Percentiles rank a stretch among this genome's conserved stretches.
Conservation (phyloP, 2,888 invertebrate species). For the Brachyptera risi region DNA sequence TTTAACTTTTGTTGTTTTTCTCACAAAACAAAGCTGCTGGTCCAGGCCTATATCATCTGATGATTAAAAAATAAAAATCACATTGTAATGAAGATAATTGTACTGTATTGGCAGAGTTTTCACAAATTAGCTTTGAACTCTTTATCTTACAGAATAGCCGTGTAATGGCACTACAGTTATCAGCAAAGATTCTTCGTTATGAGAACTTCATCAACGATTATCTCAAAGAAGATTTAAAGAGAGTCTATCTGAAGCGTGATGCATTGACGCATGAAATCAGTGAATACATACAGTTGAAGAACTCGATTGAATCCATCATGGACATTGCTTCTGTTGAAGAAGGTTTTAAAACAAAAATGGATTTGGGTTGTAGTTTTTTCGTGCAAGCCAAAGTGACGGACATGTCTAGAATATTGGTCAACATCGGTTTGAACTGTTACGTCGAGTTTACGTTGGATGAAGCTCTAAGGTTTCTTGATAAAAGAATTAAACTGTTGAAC, state of each 20-base stretch:
- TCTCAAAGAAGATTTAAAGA: conserved; percentile 64
- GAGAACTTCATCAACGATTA: conserved; percentile 77
- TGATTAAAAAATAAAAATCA: no score
- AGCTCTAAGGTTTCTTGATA: conserved; percentile 65
- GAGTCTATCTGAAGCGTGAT: conserved; percentile 56
- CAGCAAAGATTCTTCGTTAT: conserved; percentile 50
- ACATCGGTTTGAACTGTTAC: conserved; percentile 71
- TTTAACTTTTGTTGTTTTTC: no score
- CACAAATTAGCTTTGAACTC: no score
- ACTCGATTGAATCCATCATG: conserved; percentile 60
- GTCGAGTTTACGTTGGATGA: conserved; percentile 68
- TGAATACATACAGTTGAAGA: conserved; percentile 69
- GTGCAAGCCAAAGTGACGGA: conserved; percentile 70
- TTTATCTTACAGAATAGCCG: no score
- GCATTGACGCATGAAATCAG: conserved; percentile 61
- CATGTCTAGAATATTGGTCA: conserved; percentile 61
- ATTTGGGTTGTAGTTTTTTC: conserved; percentile 81
- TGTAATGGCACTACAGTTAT: no score
- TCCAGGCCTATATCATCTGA: no score
- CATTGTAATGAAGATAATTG: no score
- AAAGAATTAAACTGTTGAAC: conserved; percentile 62
- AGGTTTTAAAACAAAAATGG: conserved; percentile 65
- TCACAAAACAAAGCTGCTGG: no score
- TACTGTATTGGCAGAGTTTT: no score
- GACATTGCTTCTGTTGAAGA: conserved; percentile 52